Evolutionary conservation across 2,113 vertebrate species (phyloP).

Genomic region (Heterocephalus glaber): DNA sequence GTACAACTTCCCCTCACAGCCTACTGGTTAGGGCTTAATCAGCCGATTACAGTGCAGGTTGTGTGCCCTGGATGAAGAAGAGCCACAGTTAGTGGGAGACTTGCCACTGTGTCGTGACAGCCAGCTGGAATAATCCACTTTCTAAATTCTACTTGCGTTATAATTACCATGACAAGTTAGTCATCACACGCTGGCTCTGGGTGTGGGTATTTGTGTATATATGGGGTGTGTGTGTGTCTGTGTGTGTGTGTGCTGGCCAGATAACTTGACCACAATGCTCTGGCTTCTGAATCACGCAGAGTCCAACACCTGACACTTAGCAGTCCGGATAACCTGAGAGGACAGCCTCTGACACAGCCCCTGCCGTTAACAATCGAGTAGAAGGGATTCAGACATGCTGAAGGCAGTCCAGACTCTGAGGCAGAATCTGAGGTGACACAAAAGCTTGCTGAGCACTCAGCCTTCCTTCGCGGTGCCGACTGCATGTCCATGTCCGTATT

Average conservation of each 20-base stretch:
- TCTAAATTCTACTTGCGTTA: not conserved
- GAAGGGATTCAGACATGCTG: not conserved
- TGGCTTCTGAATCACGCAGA: not conserved
- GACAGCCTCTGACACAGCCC: not conserved
- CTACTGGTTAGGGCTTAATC: not conserved
- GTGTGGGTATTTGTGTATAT: not conserved
- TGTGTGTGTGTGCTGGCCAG: not conserved
- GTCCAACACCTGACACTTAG: not conserved
- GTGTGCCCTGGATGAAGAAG: not conserved
- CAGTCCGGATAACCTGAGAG: not conserved
- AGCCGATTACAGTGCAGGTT: not conserved
- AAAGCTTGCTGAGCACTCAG: not conserved
- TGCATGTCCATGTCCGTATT: fast-evolving
- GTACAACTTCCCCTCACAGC: not conserved
- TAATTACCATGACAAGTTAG: not conserved
- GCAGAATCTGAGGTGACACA: not conserved
- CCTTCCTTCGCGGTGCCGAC: not conserved
- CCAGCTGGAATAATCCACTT: not conserved
- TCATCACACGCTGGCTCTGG: not conserved
- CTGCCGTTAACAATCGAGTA: not conserved
- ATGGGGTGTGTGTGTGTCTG: not conserved
- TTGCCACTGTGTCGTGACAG: not conserved
- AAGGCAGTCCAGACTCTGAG: not conserved
- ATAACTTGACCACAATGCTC: not conserved
- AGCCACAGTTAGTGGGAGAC: not conserved